Conservation (phyloP, 2,113 vertebrate species). For the Patagioenas fasciata region DNA sequence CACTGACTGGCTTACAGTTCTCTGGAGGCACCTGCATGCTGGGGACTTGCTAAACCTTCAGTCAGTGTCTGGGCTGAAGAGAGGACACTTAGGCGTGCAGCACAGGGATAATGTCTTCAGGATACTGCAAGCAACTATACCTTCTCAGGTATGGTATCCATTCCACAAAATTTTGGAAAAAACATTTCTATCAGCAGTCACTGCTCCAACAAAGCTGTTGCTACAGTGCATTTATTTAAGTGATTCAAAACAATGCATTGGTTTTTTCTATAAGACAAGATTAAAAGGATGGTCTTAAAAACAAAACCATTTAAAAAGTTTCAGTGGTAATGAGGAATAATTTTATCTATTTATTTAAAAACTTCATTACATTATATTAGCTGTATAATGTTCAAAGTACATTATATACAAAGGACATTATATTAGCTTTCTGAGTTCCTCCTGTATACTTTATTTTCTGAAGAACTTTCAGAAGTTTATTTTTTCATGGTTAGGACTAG, state of each 20-base stretch:
- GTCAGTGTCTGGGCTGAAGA: not conserved
- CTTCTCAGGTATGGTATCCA: not conserved
- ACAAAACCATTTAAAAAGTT: not conserved
- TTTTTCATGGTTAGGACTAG: not conserved
- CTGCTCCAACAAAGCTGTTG: not conserved
- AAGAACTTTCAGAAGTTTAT: not conserved
- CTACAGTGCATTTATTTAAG: not conserved
- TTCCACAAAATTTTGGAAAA: not conserved
- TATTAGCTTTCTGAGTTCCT: not conserved
- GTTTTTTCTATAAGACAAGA: not conserved
- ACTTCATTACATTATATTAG: not conserved
- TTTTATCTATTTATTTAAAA: not conserved
- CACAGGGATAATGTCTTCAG: not conserved
- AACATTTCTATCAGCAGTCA: not conserved
- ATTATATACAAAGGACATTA: not conserved
- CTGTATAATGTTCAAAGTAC: not conserved
- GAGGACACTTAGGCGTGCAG: not conserved
- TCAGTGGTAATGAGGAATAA: not conserved
- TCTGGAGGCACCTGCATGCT: not conserved
- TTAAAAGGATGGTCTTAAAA: not conserved
- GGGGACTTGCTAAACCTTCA: not conserved
- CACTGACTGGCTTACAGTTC: not conserved
- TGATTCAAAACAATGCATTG: not conserved
- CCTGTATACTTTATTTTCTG: not conserved
- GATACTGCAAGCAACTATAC: not conserved